Conservation (phyloP, 1,140 invertebrate genomes). For the Lasioglossum albipes region DNA sequence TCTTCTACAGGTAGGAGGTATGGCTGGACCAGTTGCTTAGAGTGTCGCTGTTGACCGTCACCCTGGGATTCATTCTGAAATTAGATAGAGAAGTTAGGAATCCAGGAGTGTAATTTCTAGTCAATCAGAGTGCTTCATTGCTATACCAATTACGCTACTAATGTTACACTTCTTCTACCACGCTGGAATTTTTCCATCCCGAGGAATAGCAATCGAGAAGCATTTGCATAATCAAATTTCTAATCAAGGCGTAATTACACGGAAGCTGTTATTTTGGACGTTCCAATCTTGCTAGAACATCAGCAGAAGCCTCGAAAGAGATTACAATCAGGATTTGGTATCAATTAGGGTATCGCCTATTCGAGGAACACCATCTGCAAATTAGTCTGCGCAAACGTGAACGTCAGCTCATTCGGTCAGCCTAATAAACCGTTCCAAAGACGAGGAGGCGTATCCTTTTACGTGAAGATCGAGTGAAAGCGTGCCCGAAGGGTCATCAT, state of each 20-base stretch:
- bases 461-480: conserved; percentile 11
- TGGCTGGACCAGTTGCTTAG: conserved; percentile 31
- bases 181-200: background rate
- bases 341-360: background rate
- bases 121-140: too few relatives aligned
- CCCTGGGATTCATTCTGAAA: conserved; percentile 32
- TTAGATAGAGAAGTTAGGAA: background rate
- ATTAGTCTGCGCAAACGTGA: background rate
- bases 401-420: background rate
- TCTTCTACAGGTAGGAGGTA: background rate
- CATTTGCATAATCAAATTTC: background rate
- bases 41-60: background rate
- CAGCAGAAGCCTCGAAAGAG: background rate
- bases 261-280: background rate
- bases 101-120: too few relatives aligned
- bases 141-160: too few relatives aligned
- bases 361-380: too few relatives aligned
- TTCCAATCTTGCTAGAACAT: background rate
- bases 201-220: background rate
- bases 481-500: background rate
- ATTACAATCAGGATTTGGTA: background rate
- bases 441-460: conserved; percentile 1
- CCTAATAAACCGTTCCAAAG: background rate
- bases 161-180: too few relatives aligned
- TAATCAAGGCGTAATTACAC: background rate